These are phyloP conservation scores for Petrocephalus microphthalmus DNA, from an alignment of 2,113 vertebrate genomes.

Conservation along the genomic window DNA sequence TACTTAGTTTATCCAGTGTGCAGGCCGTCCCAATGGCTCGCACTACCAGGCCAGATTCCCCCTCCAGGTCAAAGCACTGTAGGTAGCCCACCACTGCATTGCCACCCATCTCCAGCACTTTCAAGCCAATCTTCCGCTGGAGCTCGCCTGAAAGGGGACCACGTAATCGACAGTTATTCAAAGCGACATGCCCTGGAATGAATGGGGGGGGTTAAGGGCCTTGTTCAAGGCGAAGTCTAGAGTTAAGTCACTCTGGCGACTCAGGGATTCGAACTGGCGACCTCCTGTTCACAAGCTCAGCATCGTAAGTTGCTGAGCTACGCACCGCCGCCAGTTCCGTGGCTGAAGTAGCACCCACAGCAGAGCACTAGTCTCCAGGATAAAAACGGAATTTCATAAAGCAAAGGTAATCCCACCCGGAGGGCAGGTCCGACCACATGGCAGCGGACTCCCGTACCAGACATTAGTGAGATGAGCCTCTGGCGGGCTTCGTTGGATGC, in stretches of 20 bases:
- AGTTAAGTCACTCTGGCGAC: background rate
- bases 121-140: slow-evolving; percentile 95
- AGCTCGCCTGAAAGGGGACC: slow-evolving; percentile 74
- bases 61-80: slow-evolving; percentile 97
- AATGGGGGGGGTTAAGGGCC: background rate
- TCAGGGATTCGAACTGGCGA: background rate
- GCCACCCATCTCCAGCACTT: slow-evolving; percentile 96
- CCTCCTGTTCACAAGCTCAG: background rate
- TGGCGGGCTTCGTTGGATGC: slow-evolving; percentile 96
- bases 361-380: background rate
- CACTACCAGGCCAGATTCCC: slow-evolving; percentile 92
- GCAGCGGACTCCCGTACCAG: slow-evolving; percentile 61
- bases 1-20: slow-evolving; percentile 91
- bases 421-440: background rate
- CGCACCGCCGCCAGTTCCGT: background rate
- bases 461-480: slow-evolving; percentile 96
- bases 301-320: background rate
- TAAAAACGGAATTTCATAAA: background rate
- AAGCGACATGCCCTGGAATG: background rate
- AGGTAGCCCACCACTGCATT: slow-evolving; percentile 96
- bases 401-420: background rate
- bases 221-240: background rate
- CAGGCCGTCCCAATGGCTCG: slow-evolving; percentile 96
- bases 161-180: background rate
- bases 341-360: background rate